A percentile compares a stretch with the other conserved stretches of the same genome.
Conservation (phyloP, 1,140 invertebrate genomes). For the Drosophila fuyamai region DNA sequence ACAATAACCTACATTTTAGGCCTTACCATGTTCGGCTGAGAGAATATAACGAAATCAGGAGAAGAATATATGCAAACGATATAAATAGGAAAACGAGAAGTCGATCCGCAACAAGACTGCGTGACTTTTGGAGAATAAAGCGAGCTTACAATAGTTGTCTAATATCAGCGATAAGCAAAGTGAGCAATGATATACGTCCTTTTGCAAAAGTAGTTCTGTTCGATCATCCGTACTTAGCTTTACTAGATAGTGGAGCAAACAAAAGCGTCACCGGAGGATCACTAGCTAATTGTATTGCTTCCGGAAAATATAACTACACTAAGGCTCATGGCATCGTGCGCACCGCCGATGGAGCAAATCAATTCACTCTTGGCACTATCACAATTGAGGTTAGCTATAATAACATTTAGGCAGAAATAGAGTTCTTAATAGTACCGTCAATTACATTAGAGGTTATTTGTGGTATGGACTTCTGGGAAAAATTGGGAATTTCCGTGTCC, state of each 20-base stretch:
- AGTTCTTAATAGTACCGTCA: constrained; percentile 2
- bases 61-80: no score
- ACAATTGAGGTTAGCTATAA: background rate
- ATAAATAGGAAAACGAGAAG: background rate
- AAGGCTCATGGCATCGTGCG: background rate
- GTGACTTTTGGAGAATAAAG: background rate
- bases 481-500: background rate
- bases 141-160: background rate
- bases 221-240: background rate
- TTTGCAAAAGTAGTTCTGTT: background rate
- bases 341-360: background rate
- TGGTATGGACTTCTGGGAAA: background rate
- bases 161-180: background rate
- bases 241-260: background rate
- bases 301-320: background rate
- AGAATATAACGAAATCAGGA: background rate
- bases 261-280: background rate
- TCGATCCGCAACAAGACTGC: background rate
- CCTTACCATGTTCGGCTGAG: background rate
- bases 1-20: background rate
- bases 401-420: background rate
- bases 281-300: background rate
- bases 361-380: background rate
- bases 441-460: constrained; percentile 1
- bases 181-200: background rate